A percentile compares a stretch with the other conserved stretches of the same genome.
These are phyloP conservation scores for Miniopterus natalensis DNA, from an alignment of 2,113 vertebrate genomes.

Conservation along the genomic window DNA sequence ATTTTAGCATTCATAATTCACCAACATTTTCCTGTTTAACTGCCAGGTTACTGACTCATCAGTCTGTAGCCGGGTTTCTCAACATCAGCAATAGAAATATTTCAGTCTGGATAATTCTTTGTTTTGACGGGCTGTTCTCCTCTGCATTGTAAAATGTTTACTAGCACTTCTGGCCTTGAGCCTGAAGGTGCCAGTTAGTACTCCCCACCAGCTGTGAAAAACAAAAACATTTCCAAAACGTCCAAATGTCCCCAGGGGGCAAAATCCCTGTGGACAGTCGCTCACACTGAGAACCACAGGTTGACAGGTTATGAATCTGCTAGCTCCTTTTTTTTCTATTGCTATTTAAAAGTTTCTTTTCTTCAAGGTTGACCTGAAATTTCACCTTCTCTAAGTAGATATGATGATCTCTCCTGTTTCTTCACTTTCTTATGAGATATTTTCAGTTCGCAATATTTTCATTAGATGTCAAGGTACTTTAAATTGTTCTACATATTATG, in stretches of 20 bases:
- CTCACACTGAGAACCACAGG: not conserved
- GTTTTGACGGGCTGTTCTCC: not conserved
- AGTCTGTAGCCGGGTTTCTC: not conserved
- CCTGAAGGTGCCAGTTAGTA: not conserved
- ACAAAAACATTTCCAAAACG: not conserved
- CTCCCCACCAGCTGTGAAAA: not conserved
- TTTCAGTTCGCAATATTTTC: not conserved
- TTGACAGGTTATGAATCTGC: not conserved
- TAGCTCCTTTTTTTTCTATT: not conserved
- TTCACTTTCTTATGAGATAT: not conserved
- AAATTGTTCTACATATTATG: not conserved
- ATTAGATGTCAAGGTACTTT: not conserved
- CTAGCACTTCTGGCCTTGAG: not conserved
- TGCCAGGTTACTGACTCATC: not conserved
- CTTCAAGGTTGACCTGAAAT: not conserved
- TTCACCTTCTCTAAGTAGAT: not conserved
- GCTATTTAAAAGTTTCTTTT: not conserved
- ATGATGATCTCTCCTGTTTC: not conserved
- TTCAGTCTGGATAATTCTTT: not conserved
- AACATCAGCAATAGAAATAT: not conserved
- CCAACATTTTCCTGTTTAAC: not conserved
- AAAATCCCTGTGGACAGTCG: not conserved
- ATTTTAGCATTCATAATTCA: not conserved
- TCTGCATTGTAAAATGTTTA: not conserved
- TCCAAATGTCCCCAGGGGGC: accelerated